A percentile compares a stretch with the other conserved stretches of the same genome.
These are phyloP conservation scores for Varanus salvator DNA, from an alignment of 2,113 vertebrate species.

Conservation along the genomic window DNA sequence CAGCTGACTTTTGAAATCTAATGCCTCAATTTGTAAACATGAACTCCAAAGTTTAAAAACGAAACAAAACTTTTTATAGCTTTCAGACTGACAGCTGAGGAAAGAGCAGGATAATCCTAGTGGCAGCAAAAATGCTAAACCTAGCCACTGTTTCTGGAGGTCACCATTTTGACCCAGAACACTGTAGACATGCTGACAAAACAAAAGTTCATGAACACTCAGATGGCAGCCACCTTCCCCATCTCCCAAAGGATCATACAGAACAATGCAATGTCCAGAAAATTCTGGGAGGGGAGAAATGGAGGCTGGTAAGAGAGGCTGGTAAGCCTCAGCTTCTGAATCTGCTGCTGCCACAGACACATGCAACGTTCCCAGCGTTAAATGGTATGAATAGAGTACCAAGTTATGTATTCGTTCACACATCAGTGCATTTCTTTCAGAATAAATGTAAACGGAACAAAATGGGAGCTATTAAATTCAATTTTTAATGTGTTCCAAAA, in stretches of 20 bases:
- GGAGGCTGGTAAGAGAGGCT: not conserved
- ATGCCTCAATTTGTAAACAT: slow-evolving; percentile 8
- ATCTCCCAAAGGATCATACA: too few relatives aligned
- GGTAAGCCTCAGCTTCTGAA: not conserved
- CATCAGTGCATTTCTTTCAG: not conserved
- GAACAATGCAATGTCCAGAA: not conserved
- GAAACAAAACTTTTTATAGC: not conserved
- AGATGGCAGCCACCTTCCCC: not conserved
- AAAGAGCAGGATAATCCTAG: not conserved
- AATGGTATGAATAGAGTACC: not conserved
- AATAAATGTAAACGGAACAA: not conserved
- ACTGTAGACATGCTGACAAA: too few relatives aligned
- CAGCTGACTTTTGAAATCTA: not conserved
- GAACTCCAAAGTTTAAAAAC: not conserved
- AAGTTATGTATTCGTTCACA: not conserved
- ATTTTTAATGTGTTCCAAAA: not conserved
- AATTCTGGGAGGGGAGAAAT: not conserved
- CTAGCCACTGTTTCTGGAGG: too few relatives aligned
- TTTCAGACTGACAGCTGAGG: not conserved
- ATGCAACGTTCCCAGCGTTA: too few relatives aligned
- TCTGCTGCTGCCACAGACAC: not conserved
- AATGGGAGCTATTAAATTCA: not conserved
- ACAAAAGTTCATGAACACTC: too few relatives aligned
- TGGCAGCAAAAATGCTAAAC: not conserved
- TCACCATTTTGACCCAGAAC: not conserved